Evolutionary conservation across 2,113 vertebrate species (phyloP).

Genomic region (Progne subis): DNA sequence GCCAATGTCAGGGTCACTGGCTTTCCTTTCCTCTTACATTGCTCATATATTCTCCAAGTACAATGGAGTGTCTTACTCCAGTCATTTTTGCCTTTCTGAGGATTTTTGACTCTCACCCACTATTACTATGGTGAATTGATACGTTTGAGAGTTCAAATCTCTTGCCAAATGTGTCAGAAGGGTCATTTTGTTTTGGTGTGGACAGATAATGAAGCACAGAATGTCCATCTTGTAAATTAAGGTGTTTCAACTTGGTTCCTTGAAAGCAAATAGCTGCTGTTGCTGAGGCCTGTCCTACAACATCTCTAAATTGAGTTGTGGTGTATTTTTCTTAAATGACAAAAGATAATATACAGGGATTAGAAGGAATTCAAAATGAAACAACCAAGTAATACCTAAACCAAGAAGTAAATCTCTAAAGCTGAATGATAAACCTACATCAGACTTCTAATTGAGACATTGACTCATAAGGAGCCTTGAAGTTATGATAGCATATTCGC

Average conservation of each 20-base stretch:
- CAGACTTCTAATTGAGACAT: background rate
- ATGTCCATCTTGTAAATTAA: background rate
- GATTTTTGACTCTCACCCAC: background rate
- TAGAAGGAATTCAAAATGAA: slow-evolving; percentile 1
- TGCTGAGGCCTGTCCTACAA: background rate
- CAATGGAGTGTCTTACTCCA: background rate
- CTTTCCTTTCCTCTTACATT: background rate
- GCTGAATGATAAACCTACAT: background rate
- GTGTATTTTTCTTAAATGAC: background rate
- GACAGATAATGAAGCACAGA: background rate
- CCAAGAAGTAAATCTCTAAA: slow-evolving; percentile 16
- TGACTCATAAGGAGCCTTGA: background rate
- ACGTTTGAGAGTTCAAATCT: background rate
- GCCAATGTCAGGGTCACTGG: background rate
- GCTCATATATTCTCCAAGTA: background rate
- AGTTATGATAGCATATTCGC: background rate
- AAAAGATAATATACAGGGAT: background rate
- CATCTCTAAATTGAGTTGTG: background rate
- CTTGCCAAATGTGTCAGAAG: background rate
- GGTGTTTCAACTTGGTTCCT: background rate
- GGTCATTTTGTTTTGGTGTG: background rate
- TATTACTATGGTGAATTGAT: background rate
- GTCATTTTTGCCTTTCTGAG: background rate
- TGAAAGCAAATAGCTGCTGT: background rate
- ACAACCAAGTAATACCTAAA: background rate